Evolutionary conservation across 2,113 vertebrate species (phyloP).

Genomic region (Leptobrachium ailaonicum): DNA sequence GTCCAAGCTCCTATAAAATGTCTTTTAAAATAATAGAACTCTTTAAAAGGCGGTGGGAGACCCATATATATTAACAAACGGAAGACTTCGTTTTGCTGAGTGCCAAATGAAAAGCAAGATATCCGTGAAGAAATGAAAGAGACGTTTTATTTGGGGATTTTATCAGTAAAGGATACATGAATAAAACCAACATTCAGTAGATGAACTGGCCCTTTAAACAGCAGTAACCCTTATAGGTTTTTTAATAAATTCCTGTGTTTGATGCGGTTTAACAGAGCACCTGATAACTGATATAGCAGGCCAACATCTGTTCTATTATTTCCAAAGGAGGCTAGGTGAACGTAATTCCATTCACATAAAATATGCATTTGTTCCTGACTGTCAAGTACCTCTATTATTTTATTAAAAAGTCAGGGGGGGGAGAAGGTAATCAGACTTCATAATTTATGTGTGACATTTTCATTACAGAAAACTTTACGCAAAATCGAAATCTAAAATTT

Average conservation of each 20-base stretch:
- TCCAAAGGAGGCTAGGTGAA: conserved; percentile 71
- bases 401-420: conserved; percentile 76
- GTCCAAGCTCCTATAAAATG: no score
- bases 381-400: conserved; percentile 88
- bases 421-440: conserved; percentile 89
- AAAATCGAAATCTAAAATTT: conserved; percentile 98
- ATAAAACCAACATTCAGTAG: conserved; percentile 6
- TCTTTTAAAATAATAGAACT: no score
- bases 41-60: no score
- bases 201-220: conserved; percentile 23
- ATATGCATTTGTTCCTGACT: conserved; percentile 83
- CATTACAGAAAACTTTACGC: conserved; percentile 94
- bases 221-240: conserved; percentile 63
- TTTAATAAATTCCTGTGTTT: conserved; percentile 82
- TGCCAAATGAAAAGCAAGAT: neutral
- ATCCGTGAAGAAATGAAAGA: neutral
- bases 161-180: neutral
- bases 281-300: conserved; percentile 77
- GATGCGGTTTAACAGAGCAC: conserved; percentile 79
- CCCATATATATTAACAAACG: neutral
- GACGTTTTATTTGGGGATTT: neutral
- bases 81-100: neutral
- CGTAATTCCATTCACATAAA: conserved; percentile 79
- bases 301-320: conserved; percentile 83
- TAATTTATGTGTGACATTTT: conserved; percentile 96